Evolutionary conservation across 2,113 vertebrate genomes (phyloP).

Genomic region (Ptilonorhynchus violaceus): DNA sequence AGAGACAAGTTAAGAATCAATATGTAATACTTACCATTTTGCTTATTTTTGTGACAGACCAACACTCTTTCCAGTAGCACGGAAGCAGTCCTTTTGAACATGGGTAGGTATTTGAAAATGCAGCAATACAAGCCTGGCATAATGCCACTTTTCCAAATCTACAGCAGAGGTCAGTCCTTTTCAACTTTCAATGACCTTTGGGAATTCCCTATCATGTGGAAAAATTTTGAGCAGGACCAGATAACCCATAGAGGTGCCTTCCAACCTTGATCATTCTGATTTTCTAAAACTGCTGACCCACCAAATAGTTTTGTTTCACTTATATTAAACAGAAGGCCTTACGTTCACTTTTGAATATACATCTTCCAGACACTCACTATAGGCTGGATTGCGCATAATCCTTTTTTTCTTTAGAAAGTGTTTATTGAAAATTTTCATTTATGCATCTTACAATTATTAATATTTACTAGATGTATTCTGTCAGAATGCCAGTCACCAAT

Average conservation of each 20-base stretch:
- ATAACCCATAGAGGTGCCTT: background rate
- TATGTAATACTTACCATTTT: background rate
- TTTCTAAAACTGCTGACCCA: background rate
- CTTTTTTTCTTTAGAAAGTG: background rate
- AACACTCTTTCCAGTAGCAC: background rate
- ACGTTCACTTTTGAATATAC: background rate
- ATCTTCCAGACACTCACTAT: background rate
- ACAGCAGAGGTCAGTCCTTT: background rate
- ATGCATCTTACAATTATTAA: background rate
- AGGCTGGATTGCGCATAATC: background rate
- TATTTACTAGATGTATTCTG: background rate
- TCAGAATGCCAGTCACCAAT: background rate
- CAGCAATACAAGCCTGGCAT: background rate
- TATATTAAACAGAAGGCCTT: background rate
- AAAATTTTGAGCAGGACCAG: background rate
- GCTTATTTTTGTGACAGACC: background rate
- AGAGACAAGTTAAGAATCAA: background rate
- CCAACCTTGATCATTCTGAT: background rate
- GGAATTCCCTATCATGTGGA: background rate
- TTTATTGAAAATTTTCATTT: background rate
- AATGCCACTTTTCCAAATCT: background rate
- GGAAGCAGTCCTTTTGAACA: background rate
- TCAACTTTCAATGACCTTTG: background rate
- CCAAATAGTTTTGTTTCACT: background rate
- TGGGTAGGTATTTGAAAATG: background rate